A percentile compares a stretch with the other conserved stretches of the same genome.
Conservation (phyloP, 2,113 vertebrate species). For the Eretmochelys imbricata region DNA sequence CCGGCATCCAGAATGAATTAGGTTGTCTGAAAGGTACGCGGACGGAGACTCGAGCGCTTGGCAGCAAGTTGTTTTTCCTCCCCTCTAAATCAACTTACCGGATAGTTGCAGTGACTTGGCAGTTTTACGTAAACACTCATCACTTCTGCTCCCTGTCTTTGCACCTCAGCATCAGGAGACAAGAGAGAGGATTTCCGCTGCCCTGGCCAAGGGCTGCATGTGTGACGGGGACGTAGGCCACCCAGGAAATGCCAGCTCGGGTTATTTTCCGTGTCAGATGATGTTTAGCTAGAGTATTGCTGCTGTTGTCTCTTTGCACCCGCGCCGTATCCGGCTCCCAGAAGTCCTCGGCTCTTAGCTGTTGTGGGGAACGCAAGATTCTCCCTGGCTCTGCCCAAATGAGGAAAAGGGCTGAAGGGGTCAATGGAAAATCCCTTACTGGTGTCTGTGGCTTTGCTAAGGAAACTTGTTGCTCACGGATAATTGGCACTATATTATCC, state of each 20-base stretch:
- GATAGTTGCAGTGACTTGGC: slow-evolving; percentile 71
- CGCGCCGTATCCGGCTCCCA: neutral
- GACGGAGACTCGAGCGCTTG: slow-evolving; percentile 69
- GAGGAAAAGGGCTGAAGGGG: neutral
- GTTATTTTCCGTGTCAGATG: neutral
- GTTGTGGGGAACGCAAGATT: neutral
- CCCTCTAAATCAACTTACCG: slow-evolving; percentile 53
- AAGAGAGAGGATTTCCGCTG: neutral
- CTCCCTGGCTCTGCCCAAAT: neutral
- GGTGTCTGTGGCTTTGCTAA: neutral
- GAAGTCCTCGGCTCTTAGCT: neutral
- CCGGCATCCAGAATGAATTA: slow-evolving; percentile 73
- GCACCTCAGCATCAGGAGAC: neutral
- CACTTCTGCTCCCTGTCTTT: neutral
- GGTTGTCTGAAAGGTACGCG: slow-evolving; percentile 74
- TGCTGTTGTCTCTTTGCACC: neutral
- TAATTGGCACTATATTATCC: too few relatives aligned
- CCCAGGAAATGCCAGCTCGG: neutral
- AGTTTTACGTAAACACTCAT: neutral
- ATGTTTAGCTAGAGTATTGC: neutral
- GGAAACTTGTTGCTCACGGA: neutral
- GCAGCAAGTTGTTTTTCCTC: slow-evolving; percentile 58
- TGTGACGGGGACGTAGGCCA: neutral
- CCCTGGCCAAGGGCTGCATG: neutral
- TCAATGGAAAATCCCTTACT: neutral